A percentile compares a stretch with the other conserved stretches of the same genome.
phyloP scores from a whole-genome alignment of 2,888 invertebrate species.

The Epirrita christyi region DNA sequence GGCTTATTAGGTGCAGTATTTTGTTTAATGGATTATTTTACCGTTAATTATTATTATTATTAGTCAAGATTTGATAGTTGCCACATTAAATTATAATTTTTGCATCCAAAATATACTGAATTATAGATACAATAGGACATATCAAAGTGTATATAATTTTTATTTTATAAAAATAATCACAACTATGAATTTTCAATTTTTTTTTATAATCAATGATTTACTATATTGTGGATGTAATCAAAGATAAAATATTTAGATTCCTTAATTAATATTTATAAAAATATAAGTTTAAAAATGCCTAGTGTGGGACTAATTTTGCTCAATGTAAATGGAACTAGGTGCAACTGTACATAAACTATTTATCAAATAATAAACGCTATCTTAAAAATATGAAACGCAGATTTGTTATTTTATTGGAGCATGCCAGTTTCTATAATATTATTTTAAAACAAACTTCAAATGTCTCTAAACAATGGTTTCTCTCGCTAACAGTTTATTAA shows the following conservation, averaged over 20 bases:
- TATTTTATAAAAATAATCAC: conserved; percentile 4
- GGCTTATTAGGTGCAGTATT: neutral
- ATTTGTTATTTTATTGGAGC: conserved; percentile 12
- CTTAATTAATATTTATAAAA: conserved; percentile 70
- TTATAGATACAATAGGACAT: conserved; percentile 31
- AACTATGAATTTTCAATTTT: neutral
- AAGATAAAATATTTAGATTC: conserved; percentile 69
- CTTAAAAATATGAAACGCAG: neutral
- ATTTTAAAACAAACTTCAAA: conserved; percentile 12
- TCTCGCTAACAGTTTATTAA: conserved; percentile 2
- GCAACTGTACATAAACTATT: conserved; percentile 29
- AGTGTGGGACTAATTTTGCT: conserved; percentile 64
- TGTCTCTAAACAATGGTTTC: conserved; percentile 6
- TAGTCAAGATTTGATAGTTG: conserved; percentile 3
- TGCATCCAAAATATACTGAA: conserved; percentile 26
- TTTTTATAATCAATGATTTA: conserved; percentile 37
- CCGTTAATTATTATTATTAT: too few relatives aligned
- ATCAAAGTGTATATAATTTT: conserved; percentile 29
- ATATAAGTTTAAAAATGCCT: conserved; percentile 62
- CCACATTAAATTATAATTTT: conserved; percentile 16
- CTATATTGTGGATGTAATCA: conserved; percentile 53
- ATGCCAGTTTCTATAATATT: conserved; percentile 12
- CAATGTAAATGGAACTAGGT: conserved; percentile 30
- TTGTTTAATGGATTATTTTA: neutral
- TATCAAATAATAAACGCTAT: conserved; percentile 3